These are phyloP conservation scores for Halichoerus grypus DNA, from an alignment of 2,113 vertebrate species.

Conservation along the genomic window DNA sequence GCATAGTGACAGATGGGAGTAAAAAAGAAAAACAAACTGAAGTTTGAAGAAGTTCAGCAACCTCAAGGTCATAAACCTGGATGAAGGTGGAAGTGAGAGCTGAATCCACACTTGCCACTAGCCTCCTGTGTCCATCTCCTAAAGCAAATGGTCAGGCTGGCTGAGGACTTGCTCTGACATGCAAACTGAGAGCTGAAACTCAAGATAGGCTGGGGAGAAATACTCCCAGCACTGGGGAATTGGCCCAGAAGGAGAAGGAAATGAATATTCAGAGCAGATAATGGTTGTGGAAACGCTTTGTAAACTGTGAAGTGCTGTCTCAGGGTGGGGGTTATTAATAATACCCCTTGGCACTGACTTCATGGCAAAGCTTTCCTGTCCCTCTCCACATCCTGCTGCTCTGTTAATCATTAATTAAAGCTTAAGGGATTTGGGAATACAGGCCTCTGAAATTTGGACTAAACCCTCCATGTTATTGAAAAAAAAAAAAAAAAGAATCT, in stretches of 20 bases:
- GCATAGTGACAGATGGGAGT: not conserved
- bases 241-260: not conserved
- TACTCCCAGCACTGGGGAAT: not conserved
- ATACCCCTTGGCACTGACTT: constrained; percentile 31
- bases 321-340: constrained; percentile 26
- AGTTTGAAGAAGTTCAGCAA: not conserved
- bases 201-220: not conserved
- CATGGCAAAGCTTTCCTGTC: constrained; percentile 55
- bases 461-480: constrained; percentile 82
- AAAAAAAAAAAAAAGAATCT: constrained; percentile 70
- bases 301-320: constrained; percentile 62
- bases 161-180: not conserved
- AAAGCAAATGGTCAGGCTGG: accelerated
- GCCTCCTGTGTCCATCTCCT: accelerated
- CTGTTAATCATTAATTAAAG: constrained; percentile 81
- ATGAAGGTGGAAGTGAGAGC: not conserved
- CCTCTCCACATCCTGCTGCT: constrained; percentile 62
- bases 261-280: constrained; percentile 60
- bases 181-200: not conserved
- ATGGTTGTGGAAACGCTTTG: not conserved
- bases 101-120: not conserved
- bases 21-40: not conserved
- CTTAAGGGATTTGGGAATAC: constrained; percentile 82
- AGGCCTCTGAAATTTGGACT: constrained; percentile 83
- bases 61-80: not conserved